Percentiles rank a stretch among this genome's conserved stretches.
phyloP scores from a whole-genome alignment of 2,888 invertebrate genomes.

The Lottia scabra region DNA sequence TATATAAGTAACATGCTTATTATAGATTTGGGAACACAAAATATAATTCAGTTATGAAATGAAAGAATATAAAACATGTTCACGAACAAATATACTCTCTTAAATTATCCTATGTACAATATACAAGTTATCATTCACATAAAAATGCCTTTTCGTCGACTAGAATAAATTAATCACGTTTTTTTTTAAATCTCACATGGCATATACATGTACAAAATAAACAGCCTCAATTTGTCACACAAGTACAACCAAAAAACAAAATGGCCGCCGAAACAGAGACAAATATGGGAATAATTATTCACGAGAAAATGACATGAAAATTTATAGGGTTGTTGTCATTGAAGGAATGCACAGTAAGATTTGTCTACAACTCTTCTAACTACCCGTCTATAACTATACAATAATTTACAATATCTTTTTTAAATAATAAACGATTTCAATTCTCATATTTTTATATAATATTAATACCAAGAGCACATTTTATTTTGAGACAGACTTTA shows the following conservation, averaged over 20 bases:
- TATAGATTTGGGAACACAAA: too few species aligned
- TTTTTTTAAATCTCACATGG: constrained; percentile 1
- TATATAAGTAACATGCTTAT: too few species aligned
- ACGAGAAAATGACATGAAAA: neutral
- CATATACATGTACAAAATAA: neutral
- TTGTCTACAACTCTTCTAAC: neutral
- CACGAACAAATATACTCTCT: too few species aligned
- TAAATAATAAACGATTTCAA: too few species aligned
- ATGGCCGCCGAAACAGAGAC: neutral
- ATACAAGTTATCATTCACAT: neutral
- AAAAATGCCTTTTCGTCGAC: constrained; percentile 4
- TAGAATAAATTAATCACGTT: constrained; percentile 5
- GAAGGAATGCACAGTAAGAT: constrained; percentile 1
- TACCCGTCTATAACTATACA: constrained; percentile 1
- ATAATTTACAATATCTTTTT: neutral
- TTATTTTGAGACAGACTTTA: too few species aligned
- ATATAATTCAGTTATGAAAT: too few species aligned
- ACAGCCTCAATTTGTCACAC: neutral
- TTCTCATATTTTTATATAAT: too few species aligned
- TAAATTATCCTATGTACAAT: too few species aligned
- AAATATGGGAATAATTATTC: neutral
- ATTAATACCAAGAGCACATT: too few species aligned
- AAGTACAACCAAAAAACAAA: neutral
- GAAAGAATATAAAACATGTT: too few species aligned
- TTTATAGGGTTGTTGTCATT: neutral